Base-by-base conservation (phyloP, 2,888 invertebrate genomes). In the Thecophora atra region DNA sequence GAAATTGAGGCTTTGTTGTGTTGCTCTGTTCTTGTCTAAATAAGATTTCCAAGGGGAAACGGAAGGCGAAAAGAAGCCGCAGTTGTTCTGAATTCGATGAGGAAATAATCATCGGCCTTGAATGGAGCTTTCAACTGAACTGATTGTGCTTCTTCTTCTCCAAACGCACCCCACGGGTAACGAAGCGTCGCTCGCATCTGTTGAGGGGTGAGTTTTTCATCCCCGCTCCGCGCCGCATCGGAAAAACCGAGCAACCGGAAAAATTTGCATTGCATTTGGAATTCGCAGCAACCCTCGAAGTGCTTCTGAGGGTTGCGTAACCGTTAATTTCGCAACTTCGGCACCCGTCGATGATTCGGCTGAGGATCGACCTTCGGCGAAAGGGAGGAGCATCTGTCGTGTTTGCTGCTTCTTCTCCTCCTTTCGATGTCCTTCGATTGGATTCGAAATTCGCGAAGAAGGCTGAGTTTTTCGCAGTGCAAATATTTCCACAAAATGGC, bases 261-360 rank as follows among this genome's bases (percentile, higher is more conserved):
- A 70, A 70, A 70, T 70, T 70, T 70, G 70, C 70, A 70, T 70
- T 28, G 62, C 62, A 63, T 58, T 58, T 4, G 58, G 26, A 63
- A 70, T 63, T 70, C 26, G 70, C 52, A 62, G 62, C 60, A 30
- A 60, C 60, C 60, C 60, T n/a, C 30, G n/a, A n/a, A n/a, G n/a
- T n/a, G n/a, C n/a, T n/a, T n/a, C n/a, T n/a, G n/a, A n/a, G n/a
- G n/a, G n/a, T n/a, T n/a, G n/a, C n/a, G n/a, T n/a, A n/a, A n/a
- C n/a, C n/a, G n/a, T n/a, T 2, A 15, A n/a, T 52, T 30, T 17
- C 24, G 52, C 15, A 26, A n/a, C 15, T 58, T 67, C 56, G 37
- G 56, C 58, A 37, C 24, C 17, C 44, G 37, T 26, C 52, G 4
- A 17, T 19, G 63, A 6, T 65, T 37, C 11, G 7, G 51, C n/a